Percentiles rank a stretch among this genome's conserved stretches.
Evolutionary conservation across 2,113 vertebrate genomes (phyloP).

Genomic region (Sarotherodon lohbergeri): DNA sequence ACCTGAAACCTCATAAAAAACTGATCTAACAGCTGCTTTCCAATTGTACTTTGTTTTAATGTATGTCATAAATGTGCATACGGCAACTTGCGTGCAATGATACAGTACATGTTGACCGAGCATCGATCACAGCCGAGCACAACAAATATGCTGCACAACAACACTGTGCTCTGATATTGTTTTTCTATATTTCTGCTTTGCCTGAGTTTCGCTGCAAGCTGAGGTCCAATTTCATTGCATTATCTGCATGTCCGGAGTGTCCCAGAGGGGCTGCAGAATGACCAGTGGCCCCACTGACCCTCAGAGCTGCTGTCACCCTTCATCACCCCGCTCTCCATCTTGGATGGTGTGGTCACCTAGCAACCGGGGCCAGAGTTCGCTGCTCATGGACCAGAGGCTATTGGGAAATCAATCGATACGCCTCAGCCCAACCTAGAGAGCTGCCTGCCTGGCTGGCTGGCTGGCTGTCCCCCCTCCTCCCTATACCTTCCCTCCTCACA

Average conservation of each 20-base stretch:
- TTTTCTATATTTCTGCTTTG: conserved; percentile 7
- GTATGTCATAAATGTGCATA: not conserved
- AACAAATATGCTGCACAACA: conserved; percentile 25
- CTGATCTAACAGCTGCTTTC: not conserved
- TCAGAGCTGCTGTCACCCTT: conserved; percentile 72
- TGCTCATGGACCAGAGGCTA: conserved; percentile 78
- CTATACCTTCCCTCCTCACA: not conserved
- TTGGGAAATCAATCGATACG: conserved; percentile 77
- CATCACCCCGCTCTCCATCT: conserved; percentile 77
- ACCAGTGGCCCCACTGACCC: conserved; percentile 74
- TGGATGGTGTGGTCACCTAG: conserved; percentile 81
- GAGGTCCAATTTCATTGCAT: conserved; percentile 62
- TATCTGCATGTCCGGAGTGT: conserved; percentile 66
- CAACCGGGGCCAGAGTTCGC: conserved; percentile 78
- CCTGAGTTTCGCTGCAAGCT: not conserved
- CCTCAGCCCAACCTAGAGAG: conserved; percentile 66
- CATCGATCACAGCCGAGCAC: not conserved
- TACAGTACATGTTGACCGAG: not conserved
- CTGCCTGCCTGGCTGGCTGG: conserved; percentile 45
- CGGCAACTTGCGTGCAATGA: not conserved
- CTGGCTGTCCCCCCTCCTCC: conserved; percentile 16
- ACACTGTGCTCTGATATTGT: not conserved
- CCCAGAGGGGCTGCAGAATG: conserved; percentile 72
- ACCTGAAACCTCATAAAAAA: conserved; percentile 25
- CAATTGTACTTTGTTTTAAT: conserved; percentile 2